These are phyloP conservation scores for Saturnia japonica DNA, from an alignment of 2,888 invertebrate genomes.

Conservation along the genomic window DNA sequence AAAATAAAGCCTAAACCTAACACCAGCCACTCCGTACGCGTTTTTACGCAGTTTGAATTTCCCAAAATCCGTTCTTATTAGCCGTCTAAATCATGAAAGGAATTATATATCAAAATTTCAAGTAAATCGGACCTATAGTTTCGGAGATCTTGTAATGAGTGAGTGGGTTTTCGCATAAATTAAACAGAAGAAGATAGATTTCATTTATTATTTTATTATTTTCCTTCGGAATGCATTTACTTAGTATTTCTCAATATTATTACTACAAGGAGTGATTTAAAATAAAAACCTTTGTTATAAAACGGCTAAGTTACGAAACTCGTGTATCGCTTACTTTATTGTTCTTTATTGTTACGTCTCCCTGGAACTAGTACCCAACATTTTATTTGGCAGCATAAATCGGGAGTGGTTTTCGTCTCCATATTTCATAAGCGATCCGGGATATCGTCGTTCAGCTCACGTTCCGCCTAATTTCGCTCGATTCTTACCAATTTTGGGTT, in stretches of 20 bases:
- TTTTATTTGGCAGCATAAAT: slow-evolving; percentile 45
- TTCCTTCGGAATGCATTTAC: not conserved
- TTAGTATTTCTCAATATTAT: not conserved
- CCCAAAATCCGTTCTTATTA: too few relatives aligned
- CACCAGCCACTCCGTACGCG: too few relatives aligned
- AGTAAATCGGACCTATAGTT: too few relatives aligned
- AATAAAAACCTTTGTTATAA: slow-evolving; percentile 1
- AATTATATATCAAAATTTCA: too few relatives aligned
- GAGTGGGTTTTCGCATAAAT: too few relatives aligned
- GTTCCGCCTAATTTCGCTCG: slow-evolving; percentile 50
- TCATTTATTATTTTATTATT: not conserved
- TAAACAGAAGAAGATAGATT: too few relatives aligned
- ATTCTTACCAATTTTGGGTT: slow-evolving; percentile 33
- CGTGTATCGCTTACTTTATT: slow-evolving; percentile 15
- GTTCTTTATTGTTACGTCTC: slow-evolving; percentile 23
- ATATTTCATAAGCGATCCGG: slow-evolving; percentile 45
- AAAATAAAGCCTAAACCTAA: too few relatives aligned
- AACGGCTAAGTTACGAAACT: not conserved
- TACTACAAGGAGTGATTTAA: not conserved
- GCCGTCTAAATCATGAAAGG: too few relatives aligned
- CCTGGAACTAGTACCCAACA: slow-evolving; percentile 36
- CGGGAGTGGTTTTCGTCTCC: slow-evolving; percentile 40
- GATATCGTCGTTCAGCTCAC: slow-evolving; percentile 48
- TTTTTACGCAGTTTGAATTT: too few relatives aligned
- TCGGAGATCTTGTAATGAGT: too few relatives aligned